Evolutionary conservation across 2,797 vertebrate species (phyloP), one percentile per base, ranked within the genome.

Genomic region (Onychomys leucogaster): DNA sequence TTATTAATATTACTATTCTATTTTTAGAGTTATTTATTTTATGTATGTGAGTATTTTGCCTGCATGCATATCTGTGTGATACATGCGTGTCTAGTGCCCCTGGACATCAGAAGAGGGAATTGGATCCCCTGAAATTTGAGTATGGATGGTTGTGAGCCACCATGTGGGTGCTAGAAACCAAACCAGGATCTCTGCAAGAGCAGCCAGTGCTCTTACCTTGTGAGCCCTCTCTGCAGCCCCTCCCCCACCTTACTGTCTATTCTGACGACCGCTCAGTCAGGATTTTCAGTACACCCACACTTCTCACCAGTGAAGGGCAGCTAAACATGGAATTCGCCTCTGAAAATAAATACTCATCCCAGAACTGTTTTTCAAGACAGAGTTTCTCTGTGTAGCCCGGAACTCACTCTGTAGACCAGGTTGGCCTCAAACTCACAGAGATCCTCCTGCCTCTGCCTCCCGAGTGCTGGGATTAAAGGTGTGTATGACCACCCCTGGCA

Each of bases 331-430:
- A 34, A 89, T 89, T 87, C 11, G 63, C 59, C 77, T 91, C 63
- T 67, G 49, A 65, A 97, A 80, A 90, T 84, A 97, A 80, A 90
- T 84, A 29, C 14, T 83, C 37, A 61, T 17, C 11, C 21, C 75
- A 89, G 32, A 84, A 7, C 19, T 77, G 16, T 67, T 73, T 41
- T 34, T 10, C 21, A 59, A 59, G 59, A 27, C 59, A 61, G 59
- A 9, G 59, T 61, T 61, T 61, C 59, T 61, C 59, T 61, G 3
- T 61, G 23, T 25, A 61, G 23, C 59, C 59, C 7, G 59, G 23
- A 61, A 25, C 59, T 61, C 59, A 61, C 59, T 61, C 59, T 61
- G 2, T 61, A 25, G 59, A 25, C 59, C 21, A 61, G 59, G 59
- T 59, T 25, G 59, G 23, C 23, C 23, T 25, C 59, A 61, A 57